Conservation (phyloP, 2,888 invertebrate genomes). For the Synergus gifuensis region DNA sequence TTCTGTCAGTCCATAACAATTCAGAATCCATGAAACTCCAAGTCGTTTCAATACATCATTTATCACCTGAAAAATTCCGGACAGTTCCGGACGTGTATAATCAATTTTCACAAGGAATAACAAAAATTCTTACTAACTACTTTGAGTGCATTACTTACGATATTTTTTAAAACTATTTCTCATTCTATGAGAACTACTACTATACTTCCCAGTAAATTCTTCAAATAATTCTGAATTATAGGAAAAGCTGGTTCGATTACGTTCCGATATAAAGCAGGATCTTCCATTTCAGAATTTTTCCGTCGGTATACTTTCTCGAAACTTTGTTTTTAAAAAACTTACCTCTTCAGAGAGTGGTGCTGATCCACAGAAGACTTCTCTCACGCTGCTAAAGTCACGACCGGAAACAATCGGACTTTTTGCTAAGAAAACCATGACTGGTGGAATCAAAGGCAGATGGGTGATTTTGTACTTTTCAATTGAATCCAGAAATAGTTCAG, state of each 20-base stretch:
- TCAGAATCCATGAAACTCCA: not conserved
- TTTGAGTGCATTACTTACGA: too few species aligned
- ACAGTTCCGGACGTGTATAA: too few species aligned
- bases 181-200: too few species aligned
- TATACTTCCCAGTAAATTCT: too few species aligned
- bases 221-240: not conserved
- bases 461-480: constrained; percentile 64
- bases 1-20: constrained; percentile 16
- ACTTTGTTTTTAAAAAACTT: constrained; percentile 16
- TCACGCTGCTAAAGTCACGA: constrained; percentile 77
- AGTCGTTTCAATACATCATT: not conserved
- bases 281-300: not conserved
- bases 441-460: constrained; percentile 52
- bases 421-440: constrained; percentile 77
- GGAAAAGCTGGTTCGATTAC: not conserved
- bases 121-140: not conserved
- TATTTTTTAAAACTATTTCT: too few species aligned
- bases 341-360: constrained; percentile 77
- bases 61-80: not conserved
- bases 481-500: constrained; percentile 59
- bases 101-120: not conserved
- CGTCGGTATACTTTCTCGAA: not conserved
- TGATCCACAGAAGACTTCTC: constrained; percentile 76
- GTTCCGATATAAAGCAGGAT: not conserved
- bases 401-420: constrained; percentile 77